Percentiles rank a stretch among this genome's conserved stretches.
Evolutionary conservation across 1,140 invertebrate genomes (phyloP).

Genomic region (Drosophila malerkotliana): DNA sequence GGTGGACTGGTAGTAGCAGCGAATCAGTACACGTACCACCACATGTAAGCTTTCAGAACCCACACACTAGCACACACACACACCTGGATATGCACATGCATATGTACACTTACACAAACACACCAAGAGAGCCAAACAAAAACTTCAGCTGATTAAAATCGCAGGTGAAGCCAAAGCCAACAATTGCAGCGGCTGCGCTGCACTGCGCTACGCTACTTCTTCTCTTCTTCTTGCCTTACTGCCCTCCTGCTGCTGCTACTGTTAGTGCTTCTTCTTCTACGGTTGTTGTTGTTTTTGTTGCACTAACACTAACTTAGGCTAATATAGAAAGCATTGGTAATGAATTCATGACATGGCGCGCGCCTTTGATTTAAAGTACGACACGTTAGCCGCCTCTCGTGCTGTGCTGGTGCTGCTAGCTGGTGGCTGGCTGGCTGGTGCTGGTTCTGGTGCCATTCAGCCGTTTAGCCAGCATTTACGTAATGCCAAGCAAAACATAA

Average conservation of each 20-base stretch:
- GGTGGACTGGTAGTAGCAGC: constrained; percentile 38
- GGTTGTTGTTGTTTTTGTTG: constrained; percentile 4
- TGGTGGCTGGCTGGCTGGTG: no score
- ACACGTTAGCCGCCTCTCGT: constrained; percentile 39
- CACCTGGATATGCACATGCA: background rate
- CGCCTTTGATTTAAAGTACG: constrained; percentile 74
- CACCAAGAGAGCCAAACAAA: constrained; percentile 34
- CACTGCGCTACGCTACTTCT: constrained; percentile 19
- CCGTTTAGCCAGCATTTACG: constrained; percentile 4
- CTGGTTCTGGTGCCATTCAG: background rate
- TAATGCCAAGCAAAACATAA: background rate
- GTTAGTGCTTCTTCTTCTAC: background rate
- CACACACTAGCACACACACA: constrained; percentile 1
- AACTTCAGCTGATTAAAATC: constrained; percentile 76
- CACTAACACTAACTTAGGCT: background rate
- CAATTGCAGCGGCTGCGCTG: constrained; percentile 26
- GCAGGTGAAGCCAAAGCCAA: constrained; percentile 65
- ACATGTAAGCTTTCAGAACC: constrained; percentile 15
- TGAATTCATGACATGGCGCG: constrained; percentile 64
- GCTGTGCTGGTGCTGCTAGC: background rate
- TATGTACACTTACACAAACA: background rate
- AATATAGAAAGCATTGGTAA: constrained; percentile 40
- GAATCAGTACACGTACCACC: constrained; percentile 4
- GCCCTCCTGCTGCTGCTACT: constrained; percentile 13
- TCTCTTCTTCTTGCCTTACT: constrained; percentile 27